Percentiles rank a stretch among this genome's conserved stretches.
These are phyloP conservation scores for Spisula subtruncata DNA, from an alignment of 2,888 invertebrate genomes.

Conservation along the genomic window DNA sequence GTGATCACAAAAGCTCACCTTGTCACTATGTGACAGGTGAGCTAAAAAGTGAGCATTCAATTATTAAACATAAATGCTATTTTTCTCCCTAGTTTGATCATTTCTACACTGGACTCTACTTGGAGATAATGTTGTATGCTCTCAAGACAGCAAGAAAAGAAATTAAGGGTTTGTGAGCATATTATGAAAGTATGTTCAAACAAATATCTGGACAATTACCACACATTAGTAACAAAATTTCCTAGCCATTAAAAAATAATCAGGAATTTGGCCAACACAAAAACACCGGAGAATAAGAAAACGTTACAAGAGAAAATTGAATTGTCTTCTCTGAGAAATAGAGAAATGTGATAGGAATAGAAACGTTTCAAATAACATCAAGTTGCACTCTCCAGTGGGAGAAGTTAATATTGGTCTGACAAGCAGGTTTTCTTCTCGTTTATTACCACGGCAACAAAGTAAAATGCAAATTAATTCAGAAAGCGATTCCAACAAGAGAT, in stretches of 20 bases:
- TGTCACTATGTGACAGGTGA: too few species aligned
- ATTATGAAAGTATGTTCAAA: too few species aligned
- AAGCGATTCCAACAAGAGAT: not conserved
- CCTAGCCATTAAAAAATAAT: not conserved
- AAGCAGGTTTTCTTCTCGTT: slow-evolving; percentile 16
- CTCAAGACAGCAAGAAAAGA: too few species aligned
- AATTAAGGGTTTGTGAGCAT: too few species aligned
- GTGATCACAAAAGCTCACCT: too few species aligned
- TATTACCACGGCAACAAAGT: slow-evolving; percentile 20
- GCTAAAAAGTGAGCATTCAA: too few species aligned
- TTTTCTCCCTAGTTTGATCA: too few species aligned
- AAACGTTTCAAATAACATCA: slow-evolving; percentile 7
- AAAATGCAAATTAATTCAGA: slow-evolving; percentile 20
- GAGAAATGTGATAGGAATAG: not conserved
- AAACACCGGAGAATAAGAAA: not conserved
- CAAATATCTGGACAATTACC: not conserved
- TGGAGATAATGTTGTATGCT: too few species aligned
- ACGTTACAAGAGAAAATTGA: not conserved
- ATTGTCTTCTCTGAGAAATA: not conserved
- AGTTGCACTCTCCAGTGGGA: not conserved
- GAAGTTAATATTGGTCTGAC: slow-evolving; percentile 5
- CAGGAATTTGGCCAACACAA: not conserved
- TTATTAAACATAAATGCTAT: too few species aligned
- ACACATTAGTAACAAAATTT: not conserved
- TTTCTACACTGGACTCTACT: too few species aligned